Base-by-base conservation (phyloP, 92 coral and sea anemone genomes). In the Epizoanthus scotinus region DNA sequence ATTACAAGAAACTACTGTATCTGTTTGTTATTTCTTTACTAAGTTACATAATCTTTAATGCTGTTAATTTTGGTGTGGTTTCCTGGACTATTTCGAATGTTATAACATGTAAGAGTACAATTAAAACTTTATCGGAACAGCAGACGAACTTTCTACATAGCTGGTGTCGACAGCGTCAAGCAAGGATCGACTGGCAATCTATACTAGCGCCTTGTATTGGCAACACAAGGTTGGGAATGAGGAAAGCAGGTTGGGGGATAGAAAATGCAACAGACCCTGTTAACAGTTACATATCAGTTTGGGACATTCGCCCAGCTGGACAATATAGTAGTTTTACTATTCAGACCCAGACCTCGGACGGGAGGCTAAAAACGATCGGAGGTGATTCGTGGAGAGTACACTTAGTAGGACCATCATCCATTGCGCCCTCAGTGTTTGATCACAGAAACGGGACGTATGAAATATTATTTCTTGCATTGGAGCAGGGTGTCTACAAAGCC, bases 311-410 rank as follows among this genome's bases (percentile, higher is more conserved):
- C 6, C 94, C 97, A 12, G 94, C 86, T 3, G 90, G 97, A 9
- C 88, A 90, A 54, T 92, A 84, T 68, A 90, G 91, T 69, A 90
- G 90, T 1, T 92, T 92, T 68, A 87, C 85, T 56, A 92, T 92
- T 85, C 97, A 87, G 80, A 90, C 94, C 40, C 97, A 92, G 36
- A 87, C 97, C 38, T 53, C 52, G 27, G 87, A 78, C 29, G 90
- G 97, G 6, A 79, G 26, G 36, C 77, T 83, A 2, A 92, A 92
- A 73, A 71, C 63, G 17, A 77, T 84, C 27, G 97, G 97, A 22
- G 97, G 97, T 5, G 97, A 92, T 36, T 84, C 93, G 4, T 92
- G 97, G 97, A 88, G 97, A 34, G 87, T 92, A 21, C 84, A 84
- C 20, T 22, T 92, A 55, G 78, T 71, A 15, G 97, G 97, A 8